Base-by-base conservation (phyloP, 2,113 vertebrate genomes). In the Vireo altiloquus region DNA sequence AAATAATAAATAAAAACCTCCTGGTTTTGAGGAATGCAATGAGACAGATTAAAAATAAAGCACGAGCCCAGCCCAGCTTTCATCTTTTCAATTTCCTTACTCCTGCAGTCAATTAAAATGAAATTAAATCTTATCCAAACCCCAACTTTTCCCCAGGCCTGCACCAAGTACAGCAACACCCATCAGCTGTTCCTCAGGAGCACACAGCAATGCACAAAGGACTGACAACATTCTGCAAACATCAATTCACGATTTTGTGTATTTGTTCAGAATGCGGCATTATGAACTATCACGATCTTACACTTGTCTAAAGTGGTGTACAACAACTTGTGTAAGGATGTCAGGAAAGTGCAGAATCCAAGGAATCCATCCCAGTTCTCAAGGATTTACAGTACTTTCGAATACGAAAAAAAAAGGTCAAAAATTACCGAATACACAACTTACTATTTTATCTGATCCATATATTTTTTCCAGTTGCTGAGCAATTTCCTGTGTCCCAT, bases 371-470 rank as follows among this genome's bases (percentile, higher is more conserved):
- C 46, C 9, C n/a, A 33, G 33, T 24, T 78, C 46, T 61, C 23
- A 33, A 17, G 13, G 28, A 11, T 8, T 82, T 66, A 24, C 3
- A 47, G 31, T 19, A 13, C 6, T 54, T 83, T 56, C 22, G 27
- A 23, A 15, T 3, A n/a, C 0, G 14, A 42, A 14, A 44, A 16
- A 44, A 19, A 4, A 27, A 15, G 18, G 15, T 17, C 7, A 9
- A 15, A 19, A 33, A 15, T 3, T 1, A 18, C 46, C 9, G 4
- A 59, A 52, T 1, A 25, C 2, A 6, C 12, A 52, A 99, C 99
- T 99, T 95, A 99, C 99, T 89, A 99, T 99, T 97, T 97, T 99
- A 89, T 99, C 98, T 22, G 98, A 94, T 35, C 99, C 99, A 39
- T 99, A 99, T 33, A 99, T 99, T 76, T 98, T 98, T 97, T 99